These are phyloP conservation scores for Seira musarum DNA, from an alignment of 2,888 invertebrate species.

Conservation along the genomic window DNA sequence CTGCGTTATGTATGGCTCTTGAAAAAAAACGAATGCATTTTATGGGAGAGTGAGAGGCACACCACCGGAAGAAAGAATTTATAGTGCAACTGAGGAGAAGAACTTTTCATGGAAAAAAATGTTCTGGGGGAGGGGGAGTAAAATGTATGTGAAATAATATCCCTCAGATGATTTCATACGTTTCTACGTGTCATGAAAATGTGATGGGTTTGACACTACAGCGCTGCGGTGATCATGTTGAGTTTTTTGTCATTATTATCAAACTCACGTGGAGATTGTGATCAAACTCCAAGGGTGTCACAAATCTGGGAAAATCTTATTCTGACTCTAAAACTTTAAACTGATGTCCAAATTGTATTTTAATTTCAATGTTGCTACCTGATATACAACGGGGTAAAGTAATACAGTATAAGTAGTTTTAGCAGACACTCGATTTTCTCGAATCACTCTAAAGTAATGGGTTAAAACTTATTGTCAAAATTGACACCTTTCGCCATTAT, in stretches of 20 bases:
- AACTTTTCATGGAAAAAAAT: neutral
- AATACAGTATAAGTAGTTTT: too few species aligned
- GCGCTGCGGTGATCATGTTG: neutral
- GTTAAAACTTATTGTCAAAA: neutral
- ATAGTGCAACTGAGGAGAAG: neutral
- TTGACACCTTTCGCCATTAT: neutral
- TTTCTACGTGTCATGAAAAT: constrained; percentile 7
- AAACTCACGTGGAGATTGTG: neutral
- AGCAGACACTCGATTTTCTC: too few species aligned
- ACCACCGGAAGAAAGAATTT: neutral
- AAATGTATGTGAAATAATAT: neutral
- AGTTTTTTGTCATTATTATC: neutral
- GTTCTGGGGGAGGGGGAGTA: neutral
- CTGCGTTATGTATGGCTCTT: neutral
- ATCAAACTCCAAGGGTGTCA: too few species aligned
- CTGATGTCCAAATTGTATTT: too few species aligned
- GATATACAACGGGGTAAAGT: too few species aligned
- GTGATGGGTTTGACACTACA: neutral
- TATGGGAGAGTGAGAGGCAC: neutral
- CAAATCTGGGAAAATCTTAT: too few species aligned
- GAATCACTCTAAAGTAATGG: neutral
- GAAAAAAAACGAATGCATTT: constrained; percentile 9
- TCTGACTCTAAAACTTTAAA: too few species aligned
- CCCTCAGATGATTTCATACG: neutral
- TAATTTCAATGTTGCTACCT: too few species aligned